A percentile compares a stretch with the other conserved stretches of the same genome.
Evolutionary conservation across 2,797 vertebrate genomes (phyloP).

Genomic region (Dendrocincla fuliginosa): DNA sequence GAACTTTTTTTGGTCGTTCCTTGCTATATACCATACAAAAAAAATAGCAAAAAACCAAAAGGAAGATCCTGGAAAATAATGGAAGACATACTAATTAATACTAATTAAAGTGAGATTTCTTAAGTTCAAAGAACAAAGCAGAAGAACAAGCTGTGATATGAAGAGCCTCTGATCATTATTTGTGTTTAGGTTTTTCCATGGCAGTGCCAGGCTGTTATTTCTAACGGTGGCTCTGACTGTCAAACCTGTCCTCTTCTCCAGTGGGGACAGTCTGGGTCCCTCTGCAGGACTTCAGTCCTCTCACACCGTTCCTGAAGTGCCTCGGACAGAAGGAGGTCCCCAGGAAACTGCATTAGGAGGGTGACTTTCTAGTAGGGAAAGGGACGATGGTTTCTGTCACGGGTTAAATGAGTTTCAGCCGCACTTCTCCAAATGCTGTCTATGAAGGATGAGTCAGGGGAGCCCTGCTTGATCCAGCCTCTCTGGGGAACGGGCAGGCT

Average conservation of each 20-base stretch:
- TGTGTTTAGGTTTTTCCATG: neutral
- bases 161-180: neutral
- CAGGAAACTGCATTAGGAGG: neutral
- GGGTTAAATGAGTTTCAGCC: neutral
- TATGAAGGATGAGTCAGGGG: neutral
- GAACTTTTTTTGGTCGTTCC: neutral
- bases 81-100: neutral
- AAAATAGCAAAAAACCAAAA: neutral
- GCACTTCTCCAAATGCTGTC: neutral
- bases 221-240: neutral
- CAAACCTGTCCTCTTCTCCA: neutral
- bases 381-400: fast-evolving
- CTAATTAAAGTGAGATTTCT: neutral
- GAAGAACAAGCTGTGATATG: neutral
- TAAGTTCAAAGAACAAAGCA: neutral
- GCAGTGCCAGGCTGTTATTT: neutral
- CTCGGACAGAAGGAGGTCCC: neutral
- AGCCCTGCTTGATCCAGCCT: neutral
- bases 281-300: neutral
- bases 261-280: neutral
- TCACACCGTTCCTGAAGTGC: neutral
- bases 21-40: neutral
- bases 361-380: neutral
- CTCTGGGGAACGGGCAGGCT: neutral
- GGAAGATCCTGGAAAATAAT: neutral